These are phyloP conservation scores for Phaetusa simplex DNA, from an alignment of 2,113 vertebrate species.

Conservation along the genomic window DNA sequence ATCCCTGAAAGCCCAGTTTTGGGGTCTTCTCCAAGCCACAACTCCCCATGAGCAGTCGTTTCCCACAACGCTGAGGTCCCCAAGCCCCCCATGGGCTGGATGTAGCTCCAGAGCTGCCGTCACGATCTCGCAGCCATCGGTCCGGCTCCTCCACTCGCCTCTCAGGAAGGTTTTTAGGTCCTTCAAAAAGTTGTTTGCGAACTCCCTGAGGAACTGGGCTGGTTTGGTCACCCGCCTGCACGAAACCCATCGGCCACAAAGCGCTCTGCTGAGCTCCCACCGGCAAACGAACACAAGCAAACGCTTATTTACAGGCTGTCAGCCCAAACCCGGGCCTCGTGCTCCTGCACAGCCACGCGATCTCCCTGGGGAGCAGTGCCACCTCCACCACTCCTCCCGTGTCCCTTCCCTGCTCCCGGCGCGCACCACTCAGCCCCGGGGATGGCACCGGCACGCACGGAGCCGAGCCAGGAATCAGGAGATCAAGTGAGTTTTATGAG, in stretches of 20 bases:
- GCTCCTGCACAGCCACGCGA: accelerated
- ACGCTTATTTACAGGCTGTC: not conserved
- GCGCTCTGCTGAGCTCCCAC: not conserved
- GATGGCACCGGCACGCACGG: accelerated
- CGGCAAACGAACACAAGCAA: not conserved
- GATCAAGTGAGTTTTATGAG: not conserved
- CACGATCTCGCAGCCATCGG: accelerated
- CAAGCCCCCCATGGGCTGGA: not conserved
- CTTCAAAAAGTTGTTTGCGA: not conserved
- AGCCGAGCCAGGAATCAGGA: not conserved
- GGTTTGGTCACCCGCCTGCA: not conserved
- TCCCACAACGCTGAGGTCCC: not conserved
- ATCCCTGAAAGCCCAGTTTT: accelerated
- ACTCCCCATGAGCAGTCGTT: accelerated
- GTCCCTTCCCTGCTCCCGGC: not conserved
- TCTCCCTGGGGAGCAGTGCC: not conserved
- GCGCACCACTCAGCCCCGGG: not conserved
- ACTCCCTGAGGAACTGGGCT: not conserved
- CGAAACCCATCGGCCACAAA: not conserved
- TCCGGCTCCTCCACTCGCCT: not conserved
- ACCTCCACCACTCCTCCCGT: not conserved
- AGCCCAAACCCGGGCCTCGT: accelerated
- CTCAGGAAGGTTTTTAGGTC: not conserved
- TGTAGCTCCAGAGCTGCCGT: not conserved
- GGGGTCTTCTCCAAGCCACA: not conserved